phyloP scores from a whole-genome alignment of 2,113 vertebrate species.

The Pterophyllum scalare region DNA sequence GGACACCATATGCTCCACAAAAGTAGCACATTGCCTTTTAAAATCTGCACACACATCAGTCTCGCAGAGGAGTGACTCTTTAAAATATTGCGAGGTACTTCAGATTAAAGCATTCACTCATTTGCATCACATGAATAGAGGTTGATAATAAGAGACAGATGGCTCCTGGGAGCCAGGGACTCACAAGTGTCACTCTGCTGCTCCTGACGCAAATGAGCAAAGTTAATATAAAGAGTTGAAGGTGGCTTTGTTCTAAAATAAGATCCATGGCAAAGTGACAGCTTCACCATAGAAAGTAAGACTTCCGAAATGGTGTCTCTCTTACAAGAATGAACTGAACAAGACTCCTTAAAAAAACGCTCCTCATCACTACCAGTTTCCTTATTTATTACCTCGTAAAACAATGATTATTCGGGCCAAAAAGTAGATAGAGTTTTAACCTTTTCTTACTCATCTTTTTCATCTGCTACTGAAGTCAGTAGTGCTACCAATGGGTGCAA shows the following conservation, averaged over 20 bases:
- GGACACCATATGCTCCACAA: not conserved
- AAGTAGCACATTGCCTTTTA: not conserved
- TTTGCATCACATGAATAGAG: conserved; percentile 45
- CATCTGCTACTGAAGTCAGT: not conserved
- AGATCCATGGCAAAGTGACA: not conserved
- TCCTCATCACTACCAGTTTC: not conserved
- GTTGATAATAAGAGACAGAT: conserved; percentile 32
- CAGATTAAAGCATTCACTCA: conserved; percentile 28
- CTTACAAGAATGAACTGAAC: not conserved
- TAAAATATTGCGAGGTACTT: not conserved
- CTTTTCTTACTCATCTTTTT: not conserved
- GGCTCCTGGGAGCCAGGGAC: conserved; percentile 4
- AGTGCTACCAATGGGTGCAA: not conserved
- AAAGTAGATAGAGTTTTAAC: not conserved
- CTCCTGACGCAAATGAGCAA: conserved; percentile 14
- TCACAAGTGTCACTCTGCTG: conserved; percentile 22
- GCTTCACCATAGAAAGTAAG: not conserved
- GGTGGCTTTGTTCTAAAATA: conserved; percentile 34
- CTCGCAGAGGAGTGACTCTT: not conserved
- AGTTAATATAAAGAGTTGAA: conserved; percentile 14
- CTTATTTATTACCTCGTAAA: not conserved
- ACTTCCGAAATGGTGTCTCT: not conserved
- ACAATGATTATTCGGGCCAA: not conserved
- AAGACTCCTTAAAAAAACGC: not conserved
- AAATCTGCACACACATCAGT: not conserved